Evolutionary conservation across 2,113 vertebrate species (phyloP).

Genomic region (Chaetura pelagica): DNA sequence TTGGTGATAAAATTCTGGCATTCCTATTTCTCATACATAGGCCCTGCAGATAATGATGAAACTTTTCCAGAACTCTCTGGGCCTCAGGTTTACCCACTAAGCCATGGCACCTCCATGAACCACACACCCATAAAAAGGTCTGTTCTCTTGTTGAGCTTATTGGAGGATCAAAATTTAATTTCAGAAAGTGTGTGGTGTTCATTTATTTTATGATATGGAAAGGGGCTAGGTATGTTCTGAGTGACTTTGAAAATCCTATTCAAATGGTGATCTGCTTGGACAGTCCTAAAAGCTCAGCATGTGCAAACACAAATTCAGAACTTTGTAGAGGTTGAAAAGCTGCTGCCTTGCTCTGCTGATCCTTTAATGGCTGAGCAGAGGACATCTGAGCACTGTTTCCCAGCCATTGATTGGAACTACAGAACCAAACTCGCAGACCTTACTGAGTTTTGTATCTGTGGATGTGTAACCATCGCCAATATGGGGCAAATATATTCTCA

Average conservation of each 20-base stretch:
- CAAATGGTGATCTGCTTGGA: constrained; percentile 6
- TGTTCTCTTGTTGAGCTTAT: not conserved
- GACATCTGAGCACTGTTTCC: constrained; percentile 8
- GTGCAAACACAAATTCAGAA: not conserved
- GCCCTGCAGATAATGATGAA: not conserved
- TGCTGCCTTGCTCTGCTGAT: constrained; percentile 3
- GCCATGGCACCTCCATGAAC: not conserved
- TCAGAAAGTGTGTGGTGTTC: not conserved
- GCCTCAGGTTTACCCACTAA: not conserved
- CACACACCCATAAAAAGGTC: accelerated
- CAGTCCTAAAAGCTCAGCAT: constrained; percentile 3
- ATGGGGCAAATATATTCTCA: not conserved
- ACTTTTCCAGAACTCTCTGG: not conserved
- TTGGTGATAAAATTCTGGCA: not conserved
- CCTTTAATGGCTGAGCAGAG: not conserved
- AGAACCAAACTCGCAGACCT: not conserved
- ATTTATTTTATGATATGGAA: not conserved
- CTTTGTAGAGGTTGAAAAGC: constrained; percentile 26
- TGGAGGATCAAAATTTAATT: constrained; percentile 22
- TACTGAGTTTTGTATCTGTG: not conserved
- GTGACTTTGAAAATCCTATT: constrained; percentile 36
- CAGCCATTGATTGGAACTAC: not conserved
- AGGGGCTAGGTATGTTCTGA: not conserved
- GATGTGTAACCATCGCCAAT: not conserved
- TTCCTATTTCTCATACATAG: not conserved